Evolutionary conservation across 2,888 invertebrate genomes (phyloP), one percentile per base, ranked within the genome.

Genomic region (Mesoligia furuncula): DNA sequence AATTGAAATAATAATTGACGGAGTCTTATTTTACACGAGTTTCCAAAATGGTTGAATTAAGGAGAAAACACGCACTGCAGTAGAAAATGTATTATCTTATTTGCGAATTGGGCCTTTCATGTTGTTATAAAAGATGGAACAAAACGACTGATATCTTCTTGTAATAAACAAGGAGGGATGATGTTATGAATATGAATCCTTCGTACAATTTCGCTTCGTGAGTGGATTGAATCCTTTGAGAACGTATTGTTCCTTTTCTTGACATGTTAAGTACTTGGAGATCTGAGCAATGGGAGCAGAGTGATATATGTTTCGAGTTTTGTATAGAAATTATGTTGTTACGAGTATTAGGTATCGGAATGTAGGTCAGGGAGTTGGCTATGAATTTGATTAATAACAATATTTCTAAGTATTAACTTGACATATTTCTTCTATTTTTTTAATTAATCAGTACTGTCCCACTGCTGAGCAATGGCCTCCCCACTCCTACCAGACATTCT

Each of bases 41-140:
- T 83, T 88, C 87, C 89, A 93, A 95, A 95, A 94, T 95, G 94
- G 94, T 92, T 91, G 86, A 93, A 95, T 95, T 95, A 95, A 90
- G 89, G 88, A 92, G 91, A 93, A 94, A 93, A 91, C 95, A 95
- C 95, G 95, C 93, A 91, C 93, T 92, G 90, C 83, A 90, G 90
- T 90, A 89, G 80, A 89, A 88, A 83, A 90, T 88, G 88, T 91
- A 91, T 91, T 91, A 93, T 93, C 90, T 93, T 90, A 85, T 91
- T 90, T 83, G 89, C 85, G 87, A 92, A 93, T 93, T 93, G 92
- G 90, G 92, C 88, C 93, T 93, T 93, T 93, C 90, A 92, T 93
- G 91, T 93, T 91, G 90, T 90, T 91, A 90, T 92, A 92, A 91
- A 90, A 85, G 88, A 89, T 91, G 87, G 89, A 87, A 85, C 87